A percentile compares a stretch with the other conserved stretches of the same genome.
Evolutionary conservation across 2,888 invertebrate species (phyloP).

Genomic region (Stegophylla sp.): DNA sequence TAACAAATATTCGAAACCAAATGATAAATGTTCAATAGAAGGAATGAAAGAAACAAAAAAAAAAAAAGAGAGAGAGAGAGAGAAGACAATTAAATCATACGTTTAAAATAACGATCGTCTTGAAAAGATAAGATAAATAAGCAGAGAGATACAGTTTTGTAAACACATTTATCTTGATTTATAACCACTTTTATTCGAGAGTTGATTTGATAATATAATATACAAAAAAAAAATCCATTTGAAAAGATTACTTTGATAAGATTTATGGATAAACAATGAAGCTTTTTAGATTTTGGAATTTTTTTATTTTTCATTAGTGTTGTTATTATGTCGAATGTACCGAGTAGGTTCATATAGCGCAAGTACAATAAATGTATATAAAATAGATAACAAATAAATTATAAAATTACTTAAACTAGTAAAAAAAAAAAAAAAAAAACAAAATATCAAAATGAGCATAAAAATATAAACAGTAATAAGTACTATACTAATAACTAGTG

Average conservation of each 20-base stretch:
- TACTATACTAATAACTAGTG: too few species aligned
- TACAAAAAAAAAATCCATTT: background rate
- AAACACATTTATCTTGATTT: slow-evolving; percentile 40
- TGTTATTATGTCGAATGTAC: too few species aligned
- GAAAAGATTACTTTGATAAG: slow-evolving; percentile 28
- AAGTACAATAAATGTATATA: too few species aligned
- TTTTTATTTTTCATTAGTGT: background rate
- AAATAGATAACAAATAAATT: too few species aligned
- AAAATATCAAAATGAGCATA: too few species aligned
- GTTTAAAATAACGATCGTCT: slow-evolving; percentile 16
- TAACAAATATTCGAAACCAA: background rate
- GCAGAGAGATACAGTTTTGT: background rate
- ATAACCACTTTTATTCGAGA: slow-evolving; percentile 4
- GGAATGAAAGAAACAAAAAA: background rate
- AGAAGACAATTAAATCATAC: slow-evolving; percentile 29
- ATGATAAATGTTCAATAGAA: background rate
- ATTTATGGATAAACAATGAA: slow-evolving; percentile 3
- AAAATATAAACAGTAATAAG: too few species aligned
- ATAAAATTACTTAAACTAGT: too few species aligned
- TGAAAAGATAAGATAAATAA: background rate
- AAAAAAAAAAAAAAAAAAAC: too few species aligned
- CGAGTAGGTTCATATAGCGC: too few species aligned
- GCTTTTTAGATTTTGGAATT: background rate
- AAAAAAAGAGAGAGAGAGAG: too few species aligned
- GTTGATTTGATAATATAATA: slow-evolving; percentile 23